Base-by-base conservation (phyloP, 2,888 invertebrate species). In the Nesidiocoris tenuis region DNA sequence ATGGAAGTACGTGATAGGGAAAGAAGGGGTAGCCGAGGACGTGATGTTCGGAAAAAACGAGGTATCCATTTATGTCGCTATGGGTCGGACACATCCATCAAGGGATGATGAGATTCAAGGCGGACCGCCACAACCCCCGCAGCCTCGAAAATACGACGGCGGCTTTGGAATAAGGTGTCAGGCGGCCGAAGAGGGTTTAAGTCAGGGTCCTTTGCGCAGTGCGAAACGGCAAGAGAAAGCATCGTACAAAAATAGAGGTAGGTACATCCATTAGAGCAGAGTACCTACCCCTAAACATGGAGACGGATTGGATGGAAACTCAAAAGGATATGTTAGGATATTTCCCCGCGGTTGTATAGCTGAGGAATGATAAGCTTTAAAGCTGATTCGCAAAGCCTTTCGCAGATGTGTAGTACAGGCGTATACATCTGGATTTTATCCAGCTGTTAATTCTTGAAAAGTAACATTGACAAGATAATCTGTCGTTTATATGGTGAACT, bases 91-190 rank as follows among this genome's bases (percentile, higher is more conserved):
- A 61, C 72, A 72, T 72, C 72, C 61, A 72, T 72, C 72, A 72
- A 39, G 61, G 61, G 72, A 61, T 72, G 72, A 72, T 72, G 72
- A 72, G 72, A 72, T 72, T 72, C 72, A 72, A 61, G 72, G 61
- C 72, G 39, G 12, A 39, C 39, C 5, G 25, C 24, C 39, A 12
- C 39, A 12, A 12, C n/a, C n/a, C n/a, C n/a, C 39, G 65, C 65
- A 17, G 65, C 18, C 39, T 7, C 12, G 39, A 39, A 39, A 39
- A 39, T 39, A 39, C 39, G 39, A 39, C 3, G 39, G 39, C 39
- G n/a, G n/a, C 12, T 24, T 0, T 17, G 39, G 65, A 39, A 39
- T 65, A 65, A 65, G 25, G 65, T 65, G 65, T 65, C 39, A 65
- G 65, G 65, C 24, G n/a, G 24, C 9, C 3, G 9, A 64, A 24